Base-by-base conservation (phyloP, 2,113 vertebrate species). In the Tetraodon nigroviridis region DNA sequence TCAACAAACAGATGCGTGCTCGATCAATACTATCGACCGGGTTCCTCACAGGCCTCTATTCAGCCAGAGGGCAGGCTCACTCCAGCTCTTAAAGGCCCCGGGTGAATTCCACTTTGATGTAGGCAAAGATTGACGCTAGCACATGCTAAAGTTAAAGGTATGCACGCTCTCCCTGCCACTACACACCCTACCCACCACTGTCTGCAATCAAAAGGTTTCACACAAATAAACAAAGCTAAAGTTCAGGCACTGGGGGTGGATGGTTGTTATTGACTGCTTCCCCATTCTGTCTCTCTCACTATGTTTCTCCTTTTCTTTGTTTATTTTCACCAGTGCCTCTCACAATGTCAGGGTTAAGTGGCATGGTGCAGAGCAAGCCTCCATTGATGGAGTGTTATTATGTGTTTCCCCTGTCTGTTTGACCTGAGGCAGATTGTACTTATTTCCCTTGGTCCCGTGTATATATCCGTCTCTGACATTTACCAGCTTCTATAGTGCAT, bases 361-460 rank as follows among this genome's bases (percentile, higher is more conserved):
- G 75, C 60, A 29, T 46, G 61, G 60, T 70, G 72, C 73, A 69
- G 70, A 54, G 7, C 47, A 37, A 40, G 79, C 71, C 78, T 75
- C 55, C 49, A 42, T 70, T 89, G 83, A 87, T 84, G 81, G 83
- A 87, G 75, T 84, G 84, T 84, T 89, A 89, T 88, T 88, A 87
- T 84, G 83, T 80, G 84, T 55, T 86, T 84, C 79, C 70, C 60
- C 57, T 87, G 86, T 83, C 84, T 84, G 49, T 87, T 84, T 90
- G 88, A 90, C 89, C 89, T 63, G 52, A 79, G 73, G 78, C 76
- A 86, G 81, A 90, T 89, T 89, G 83, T 84, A 86, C 88, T 90
- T 90, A 92, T 91, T 90, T 91, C 88, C 90, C 87, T 68, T 80
- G 87, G 87, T 82, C 73, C 79, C 57, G 49, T 21, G 58, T 79